Evolutionary conservation across 2,113 vertebrate genomes (phyloP).

Genomic region (Phalacrocorax pelagicus): DNA sequence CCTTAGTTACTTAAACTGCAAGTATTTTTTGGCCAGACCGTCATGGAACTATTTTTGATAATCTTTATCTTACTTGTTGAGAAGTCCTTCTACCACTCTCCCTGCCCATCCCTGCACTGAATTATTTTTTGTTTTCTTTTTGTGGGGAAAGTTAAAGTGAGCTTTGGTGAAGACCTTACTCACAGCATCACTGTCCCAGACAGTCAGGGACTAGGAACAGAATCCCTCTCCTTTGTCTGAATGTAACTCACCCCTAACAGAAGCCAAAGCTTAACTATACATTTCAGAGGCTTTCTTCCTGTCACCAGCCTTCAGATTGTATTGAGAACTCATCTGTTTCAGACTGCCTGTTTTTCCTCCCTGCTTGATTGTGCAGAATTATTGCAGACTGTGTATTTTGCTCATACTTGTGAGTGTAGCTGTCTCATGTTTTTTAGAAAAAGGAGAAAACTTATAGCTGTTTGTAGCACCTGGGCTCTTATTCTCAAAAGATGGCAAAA

Average conservation of each 20-base stretch:
- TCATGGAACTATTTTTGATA: neutral
- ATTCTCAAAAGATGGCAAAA: neutral
- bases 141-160: neutral
- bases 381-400: neutral
- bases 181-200: neutral
- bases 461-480: neutral
- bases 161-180: neutral
- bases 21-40: neutral
- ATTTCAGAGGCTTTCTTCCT: neutral
- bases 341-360: neutral
- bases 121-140: neutral
- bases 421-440: neutral
- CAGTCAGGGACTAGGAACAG: neutral
- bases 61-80: neutral
- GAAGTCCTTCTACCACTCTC: neutral
- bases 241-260: neutral
- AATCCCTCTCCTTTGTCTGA: neutral
- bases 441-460: neutral
- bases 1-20: neutral
- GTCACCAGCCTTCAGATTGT: neutral
- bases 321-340: slow-evolving; percentile 26
- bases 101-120: neutral
- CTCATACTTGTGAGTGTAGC: neutral
- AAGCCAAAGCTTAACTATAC: neutral
- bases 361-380: neutral